Evolutionary conservation across 2,113 vertebrate genomes (phyloP), one percentile per base, ranked within the genome.

Genomic region (Silurus meridionalis): DNA sequence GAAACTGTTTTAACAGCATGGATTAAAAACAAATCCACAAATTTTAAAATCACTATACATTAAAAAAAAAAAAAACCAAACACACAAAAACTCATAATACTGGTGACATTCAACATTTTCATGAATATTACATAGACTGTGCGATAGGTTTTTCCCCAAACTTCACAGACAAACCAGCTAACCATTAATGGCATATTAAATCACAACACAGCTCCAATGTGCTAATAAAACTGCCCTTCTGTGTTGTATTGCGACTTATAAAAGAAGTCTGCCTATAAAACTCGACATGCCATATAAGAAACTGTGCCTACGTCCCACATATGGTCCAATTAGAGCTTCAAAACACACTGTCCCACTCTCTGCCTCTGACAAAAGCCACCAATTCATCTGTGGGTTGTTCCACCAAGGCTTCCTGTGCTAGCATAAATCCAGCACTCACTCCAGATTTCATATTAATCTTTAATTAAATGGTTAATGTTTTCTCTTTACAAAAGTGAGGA

Each of bases 401-500:
- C 92, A 72, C 80, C 83, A 87, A 79, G 90, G 57, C 61, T 89
- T 86, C 85, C 85, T 84, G 80, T 83, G 88, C 84, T 72, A 88
- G 89, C 89, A 86, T 89, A 89, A 92, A 91, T 86, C 87, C n/a
- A 28, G n/a, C 77, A 67, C 85, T 85, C 78, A 92, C 90, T 89
- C 87, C 88, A 89, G n/a, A 85, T 84, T 83, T 80, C 66, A 4
- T 78, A 58, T 79, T 74, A 88, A 63, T 87, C 89, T 85, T 87
- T 79, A 87, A 88, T 81, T 71, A 79, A 58, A 80, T 80, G 66
- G 77, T 90, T 87, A 88, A 89, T 81, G 86, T 88, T 85, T 77
- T 79, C 87, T 77, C 85, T 53, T 37, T 83, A 84, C 75, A 15
- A 50, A 46, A 82, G 83, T 83, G 10, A 50, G 71, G 85, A 87